Evolutionary conservation across 1,140 invertebrate species (phyloP).

Genomic region (Sycobia sp.): DNA sequence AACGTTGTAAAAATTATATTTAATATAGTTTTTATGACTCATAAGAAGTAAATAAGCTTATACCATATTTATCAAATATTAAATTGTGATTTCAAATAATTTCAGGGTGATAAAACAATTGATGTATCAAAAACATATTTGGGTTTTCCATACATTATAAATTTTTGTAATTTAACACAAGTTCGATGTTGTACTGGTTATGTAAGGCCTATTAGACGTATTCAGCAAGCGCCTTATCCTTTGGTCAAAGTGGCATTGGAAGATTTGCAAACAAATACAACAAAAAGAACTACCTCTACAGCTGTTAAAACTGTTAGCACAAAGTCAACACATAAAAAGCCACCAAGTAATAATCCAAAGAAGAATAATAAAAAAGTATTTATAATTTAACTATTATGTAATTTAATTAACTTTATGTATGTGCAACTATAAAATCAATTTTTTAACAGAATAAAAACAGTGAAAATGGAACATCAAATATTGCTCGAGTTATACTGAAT

Average conservation of each 20-base stretch:
- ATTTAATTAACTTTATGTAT: background rate
- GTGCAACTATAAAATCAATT: slow-evolving; percentile 11
- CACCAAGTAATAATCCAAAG: slow-evolving; percentile 48
- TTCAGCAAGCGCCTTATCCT: slow-evolving; percentile 81
- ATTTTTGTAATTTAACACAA: slow-evolving; percentile 79
- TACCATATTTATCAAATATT: background rate
- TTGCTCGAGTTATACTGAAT: slow-evolving; percentile 76
- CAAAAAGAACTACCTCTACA: slow-evolving; percentile 40
- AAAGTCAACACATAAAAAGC: slow-evolving; percentile 54
- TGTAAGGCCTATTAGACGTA: slow-evolving; percentile 71
- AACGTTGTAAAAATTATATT: slow-evolving; percentile 14
- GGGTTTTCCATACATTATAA: slow-evolving; percentile 77
- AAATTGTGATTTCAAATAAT: slow-evolving; percentile 16
- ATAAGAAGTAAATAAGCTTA: too few relatives aligned
- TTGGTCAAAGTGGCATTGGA: slow-evolving; percentile 72
- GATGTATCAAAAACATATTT: slow-evolving; percentile 74
- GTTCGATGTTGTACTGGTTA: slow-evolving; percentile 74
- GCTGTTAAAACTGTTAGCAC: slow-evolving; percentile 49
- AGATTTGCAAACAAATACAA: slow-evolving; percentile 58
- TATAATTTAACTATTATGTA: background rate
- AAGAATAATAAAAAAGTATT: slow-evolving; percentile 48
- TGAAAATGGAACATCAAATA: slow-evolving; percentile 65
- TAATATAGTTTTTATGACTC: too few relatives aligned
- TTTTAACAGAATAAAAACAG: slow-evolving; percentile 50
- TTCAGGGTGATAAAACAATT: slow-evolving; percentile 74